Conservation (phyloP, 2,888 invertebrate genomes). For the Scaptomyza cyrtandrae region DNA sequence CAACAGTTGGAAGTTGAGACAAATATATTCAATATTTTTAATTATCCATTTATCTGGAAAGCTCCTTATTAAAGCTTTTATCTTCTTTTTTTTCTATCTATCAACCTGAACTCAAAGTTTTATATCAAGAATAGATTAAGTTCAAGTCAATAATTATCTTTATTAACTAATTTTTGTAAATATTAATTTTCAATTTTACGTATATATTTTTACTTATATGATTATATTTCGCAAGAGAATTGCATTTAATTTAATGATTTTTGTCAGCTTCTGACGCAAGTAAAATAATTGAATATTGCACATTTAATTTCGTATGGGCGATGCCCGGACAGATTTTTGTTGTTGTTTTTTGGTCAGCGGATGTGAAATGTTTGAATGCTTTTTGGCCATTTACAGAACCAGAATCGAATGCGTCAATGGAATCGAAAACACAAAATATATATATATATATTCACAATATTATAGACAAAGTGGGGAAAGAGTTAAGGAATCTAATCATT, state of each 20-base stretch:
- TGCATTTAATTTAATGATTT: neutral
- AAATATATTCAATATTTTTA: too few species aligned
- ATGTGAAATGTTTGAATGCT: constrained; percentile 33
- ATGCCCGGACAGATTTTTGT: neutral
- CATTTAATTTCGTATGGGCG: constrained; percentile 5
- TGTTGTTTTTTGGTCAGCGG: constrained; percentile 31
- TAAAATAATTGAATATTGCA: neutral
- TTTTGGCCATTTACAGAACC: constrained; percentile 16
- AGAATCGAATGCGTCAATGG: constrained; percentile 38
- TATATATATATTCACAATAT: neutral
- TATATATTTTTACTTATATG: neutral
- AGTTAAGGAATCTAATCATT: constrained; percentile 7
- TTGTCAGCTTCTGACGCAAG: neutral
- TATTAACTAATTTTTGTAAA: too few species aligned
- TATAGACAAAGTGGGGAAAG: neutral
- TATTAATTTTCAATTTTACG: too few species aligned
- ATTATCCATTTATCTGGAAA: too few species aligned
- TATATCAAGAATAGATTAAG: too few species aligned
- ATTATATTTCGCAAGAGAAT: constrained; percentile 1
- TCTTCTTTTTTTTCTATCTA: too few species aligned
- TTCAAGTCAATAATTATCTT: too few species aligned
- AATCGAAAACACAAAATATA: neutral
- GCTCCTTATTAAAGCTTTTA: too few species aligned
- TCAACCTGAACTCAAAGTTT: too few species aligned
- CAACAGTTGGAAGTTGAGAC: too few species aligned